Conservation (phyloP, 1,140 invertebrate genomes). For the Chironomus striatipennis region DNA sequence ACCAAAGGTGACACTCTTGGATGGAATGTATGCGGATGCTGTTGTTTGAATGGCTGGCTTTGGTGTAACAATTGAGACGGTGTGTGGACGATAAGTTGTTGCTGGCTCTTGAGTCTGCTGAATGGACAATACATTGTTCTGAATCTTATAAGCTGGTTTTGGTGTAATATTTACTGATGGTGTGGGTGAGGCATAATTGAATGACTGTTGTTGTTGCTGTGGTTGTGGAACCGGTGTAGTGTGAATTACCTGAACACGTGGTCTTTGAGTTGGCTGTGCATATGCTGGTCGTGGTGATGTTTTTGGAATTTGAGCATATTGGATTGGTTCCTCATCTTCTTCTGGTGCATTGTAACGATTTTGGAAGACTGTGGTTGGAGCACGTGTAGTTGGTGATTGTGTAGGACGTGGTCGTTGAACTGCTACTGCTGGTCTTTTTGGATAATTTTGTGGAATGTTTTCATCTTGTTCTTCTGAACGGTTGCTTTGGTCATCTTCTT, state of each 20-base stretch:
- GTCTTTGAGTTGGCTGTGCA: constrained; percentile 36
- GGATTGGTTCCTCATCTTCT: constrained; percentile 47
- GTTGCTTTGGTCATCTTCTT: constrained; percentile 48
- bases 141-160: constrained; percentile 39
- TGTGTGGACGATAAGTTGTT: constrained; percentile 54
- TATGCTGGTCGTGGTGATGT: constrained; percentile 31
- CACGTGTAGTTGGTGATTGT: constrained; percentile 41
- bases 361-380: constrained; percentile 56
- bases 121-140: constrained; percentile 30
- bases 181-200: constrained; percentile 40
- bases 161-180: constrained; percentile 41
- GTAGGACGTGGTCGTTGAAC: constrained; percentile 38
- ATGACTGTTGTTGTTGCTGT: constrained; percentile 27
- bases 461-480: constrained; percentile 48
- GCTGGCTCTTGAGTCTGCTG: constrained; percentile 50
- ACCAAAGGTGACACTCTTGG: constrained; percentile 29
- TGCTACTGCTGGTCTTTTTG: constrained; percentile 47
- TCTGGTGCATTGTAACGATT: constrained; percentile 51
- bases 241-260: constrained; percentile 31
- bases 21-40: constrained; percentile 40
- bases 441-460: constrained; percentile 54
- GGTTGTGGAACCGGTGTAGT: constrained; percentile 32
- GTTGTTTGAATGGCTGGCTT: constrained; percentile 47
- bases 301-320: constrained; percentile 31
- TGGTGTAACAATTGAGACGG: constrained; percentile 50